Evolutionary conservation across 64 coral and sea anemone species (phyloP), one percentile per base, ranked within the genome.

Genomic region (Anthopleura sola): DNA sequence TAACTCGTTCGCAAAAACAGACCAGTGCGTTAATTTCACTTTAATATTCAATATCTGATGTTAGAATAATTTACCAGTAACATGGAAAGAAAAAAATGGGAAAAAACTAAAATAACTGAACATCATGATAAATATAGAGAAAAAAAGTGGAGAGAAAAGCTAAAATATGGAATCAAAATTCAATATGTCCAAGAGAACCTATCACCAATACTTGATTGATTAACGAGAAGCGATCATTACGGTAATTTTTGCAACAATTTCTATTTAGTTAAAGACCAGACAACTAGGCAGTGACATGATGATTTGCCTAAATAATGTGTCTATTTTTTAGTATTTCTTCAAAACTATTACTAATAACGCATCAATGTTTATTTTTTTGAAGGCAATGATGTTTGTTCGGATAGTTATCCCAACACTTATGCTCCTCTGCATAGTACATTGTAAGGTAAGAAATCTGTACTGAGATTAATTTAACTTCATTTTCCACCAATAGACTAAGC

Each of bases 321-420:
- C 29, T 28, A 11, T 31, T 26, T 12, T 28, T 32, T 15, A 14
- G 26, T 29, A 66, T 15, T 16, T 34, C 13, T 33, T n/a, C 3
- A 71, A 71, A 32, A 16, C 66, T 32, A 71, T 34, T 71, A 28
- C 60, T 7, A 66, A 26, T 10, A n/a, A n/a, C n/a, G 9, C n/a
- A 66, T 23, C 28, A 71, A 71, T 36, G 9, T 71, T 33, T 56
- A 16, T 57, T 37, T 23, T 19, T 83, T 83, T 60, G 20, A 75
- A 91, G 90, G 84, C 64, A 44, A 91, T 91, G 84, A 82, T 82
- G 77, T 48, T 78, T 75, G 84, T 83, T 86, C 47, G 85, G 90
- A 87, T 91, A 75, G 24, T 17, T 64, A 14, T 91, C n/a, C 78
- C 75, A 57, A 75, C 78, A 18, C 85, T 87, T 58, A 56, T 83